Base-by-base conservation (phyloP, 2,113 vertebrate species). In the Sander vitreus region DNA sequence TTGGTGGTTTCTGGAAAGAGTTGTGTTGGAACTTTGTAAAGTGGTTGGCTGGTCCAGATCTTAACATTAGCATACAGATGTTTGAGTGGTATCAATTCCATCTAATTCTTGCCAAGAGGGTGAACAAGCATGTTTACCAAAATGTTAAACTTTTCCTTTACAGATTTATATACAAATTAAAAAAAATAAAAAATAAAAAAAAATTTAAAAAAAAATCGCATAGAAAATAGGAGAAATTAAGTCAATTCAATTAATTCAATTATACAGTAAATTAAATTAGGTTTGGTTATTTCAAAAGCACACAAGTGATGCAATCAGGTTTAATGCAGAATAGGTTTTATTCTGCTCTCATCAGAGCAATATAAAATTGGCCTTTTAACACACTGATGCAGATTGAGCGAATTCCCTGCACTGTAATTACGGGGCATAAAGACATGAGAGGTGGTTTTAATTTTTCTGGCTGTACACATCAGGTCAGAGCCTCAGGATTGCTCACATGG, bases 361-460 rank as follows among this genome's bases (percentile, higher is more conserved):
- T 4, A 39, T 19, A 71, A 47, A 78, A 25, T 5, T 47, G 30
- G 0, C 14, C 67, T 60, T 74, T 78, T 54, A 21, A 66, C 47
- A 25, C n/a, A 36, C 21, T 1, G 39, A 57, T 73, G 54, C 39
- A 6, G 54, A 50, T 43, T 23, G 45, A 75, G 64, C 14, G 51
- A 53, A 14, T 70, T 72, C 33, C 19, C 4, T 1, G 1, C 50
- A 19, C 39, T 80, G 25, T 86, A 83, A 86, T 89, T 78, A 80
- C 0, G 25, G 36, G 48, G 23, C 60, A 76, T 16, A 78, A 73
- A 83, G 62, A 51, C 43, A 55, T 16, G 30, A 15, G 19, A 66
- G 23, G 48, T 36, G 67, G 80, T 60, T 79, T 89, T 85, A 45
- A 59, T 91, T 81, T 43, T 81, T 73, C 74, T 79, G 80, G 48